Evolutionary conservation across 2,113 vertebrate species (phyloP), one percentile per base, ranked within the genome.

Genomic region (Antennarius striatus): DNA sequence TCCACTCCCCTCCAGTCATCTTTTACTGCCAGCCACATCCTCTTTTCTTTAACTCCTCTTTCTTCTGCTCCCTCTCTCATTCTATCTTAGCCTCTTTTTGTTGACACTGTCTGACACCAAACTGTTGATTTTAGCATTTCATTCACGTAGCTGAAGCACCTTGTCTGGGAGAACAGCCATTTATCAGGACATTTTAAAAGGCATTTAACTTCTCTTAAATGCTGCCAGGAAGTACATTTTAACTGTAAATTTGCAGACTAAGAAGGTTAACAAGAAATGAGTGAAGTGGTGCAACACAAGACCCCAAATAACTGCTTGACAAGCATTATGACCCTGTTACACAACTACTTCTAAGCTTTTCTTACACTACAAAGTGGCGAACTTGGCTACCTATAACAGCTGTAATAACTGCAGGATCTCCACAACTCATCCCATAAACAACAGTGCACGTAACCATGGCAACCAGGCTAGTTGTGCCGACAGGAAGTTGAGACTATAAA

Each of bases 401-500:
- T 63, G 12, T 60, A 43, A 49, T 52, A 30, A 58, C 48, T 56
- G 29, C 22, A 17, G 36, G 48, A 77, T 66, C 67, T 65, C 57
- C 52, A 70, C 74, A 59, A 47, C 70, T 79, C 80, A 78, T 79
- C 75, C 80, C 71, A 85, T 86, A 86, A 81, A 82, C 74, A 86
- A 60, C 69, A 66, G 16, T 70, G 72, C 70, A 17, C 12, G 80
- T 81, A 70, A 67, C 90, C 71, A 51, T 78, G 74, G 88, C 63
- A 84, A 91, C 63, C 0, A 67, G 58, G 77, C 75, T 13, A 8
- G 80, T 66, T 50, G 30, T 51, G 63, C 75, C n/a, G 39, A 73
- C 85, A 89, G 91, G 90, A 91, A 91, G 88, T 82, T 46, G 50
- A 79, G 81, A 88, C 84, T 88, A 89, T 90, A 91, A 91, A 91